Conservation (phyloP, 2,113 vertebrate species). For the Talpa occidentalis region DNA sequence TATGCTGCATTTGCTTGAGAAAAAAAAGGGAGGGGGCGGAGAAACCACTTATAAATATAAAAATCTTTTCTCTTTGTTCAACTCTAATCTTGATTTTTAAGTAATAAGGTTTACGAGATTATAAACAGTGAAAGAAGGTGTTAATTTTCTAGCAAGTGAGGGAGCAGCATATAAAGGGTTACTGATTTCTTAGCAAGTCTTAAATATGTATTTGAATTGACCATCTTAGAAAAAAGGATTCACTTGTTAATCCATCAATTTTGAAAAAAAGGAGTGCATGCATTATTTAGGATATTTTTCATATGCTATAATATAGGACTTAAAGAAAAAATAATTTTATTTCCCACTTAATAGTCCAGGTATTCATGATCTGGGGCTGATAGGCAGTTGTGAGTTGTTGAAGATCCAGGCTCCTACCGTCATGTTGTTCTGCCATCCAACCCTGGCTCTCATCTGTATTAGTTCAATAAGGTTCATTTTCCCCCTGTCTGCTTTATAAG, state of each 20-base stretch:
- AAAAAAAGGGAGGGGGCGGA: neutral
- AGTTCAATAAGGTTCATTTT: neutral
- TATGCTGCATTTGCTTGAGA: neutral
- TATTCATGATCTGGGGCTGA: fast-evolving
- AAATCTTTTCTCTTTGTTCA: neutral
- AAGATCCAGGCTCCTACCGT: neutral
- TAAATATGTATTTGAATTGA: neutral
- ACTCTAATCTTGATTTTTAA: neutral
- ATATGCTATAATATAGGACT: neutral
- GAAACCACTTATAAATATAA: neutral
- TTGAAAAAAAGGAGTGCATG: neutral
- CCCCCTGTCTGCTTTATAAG: neutral
- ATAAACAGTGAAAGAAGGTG: neutral
- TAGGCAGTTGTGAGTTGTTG: neutral
- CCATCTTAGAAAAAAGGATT: neutral
- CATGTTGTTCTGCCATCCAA: fast-evolving
- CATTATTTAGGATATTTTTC: neutral
- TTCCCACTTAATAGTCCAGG: neutral
- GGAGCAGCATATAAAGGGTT: neutral
- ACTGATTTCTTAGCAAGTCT: neutral
- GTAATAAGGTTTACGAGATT: neutral
- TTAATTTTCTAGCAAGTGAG: neutral
- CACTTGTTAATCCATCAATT: neutral
- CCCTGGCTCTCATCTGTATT: neutral
- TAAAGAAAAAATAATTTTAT: neutral